phyloP scores from a whole-genome alignment of 2,888 invertebrate genomes.

The Plebejus melissa region DNA sequence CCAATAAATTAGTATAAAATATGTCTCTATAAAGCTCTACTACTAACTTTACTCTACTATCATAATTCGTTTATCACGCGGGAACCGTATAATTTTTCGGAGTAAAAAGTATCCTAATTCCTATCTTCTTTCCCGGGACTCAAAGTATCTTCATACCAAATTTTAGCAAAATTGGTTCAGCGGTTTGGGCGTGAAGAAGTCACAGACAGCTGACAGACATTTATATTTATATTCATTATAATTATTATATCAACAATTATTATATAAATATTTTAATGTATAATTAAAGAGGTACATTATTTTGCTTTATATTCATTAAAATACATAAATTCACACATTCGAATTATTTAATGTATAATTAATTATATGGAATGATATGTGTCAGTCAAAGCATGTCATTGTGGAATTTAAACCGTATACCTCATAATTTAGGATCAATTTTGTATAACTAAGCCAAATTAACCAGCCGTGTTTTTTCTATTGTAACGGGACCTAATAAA shows the following conservation, averaged over 20 bases:
- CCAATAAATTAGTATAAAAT: too few species aligned
- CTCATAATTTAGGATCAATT: neutral
- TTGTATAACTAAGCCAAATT: neutral
- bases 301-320: neutral
- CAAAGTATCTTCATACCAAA: too few species aligned
- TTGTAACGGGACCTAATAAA: neutral
- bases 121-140: too few species aligned
- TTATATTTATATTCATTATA: too few species aligned
- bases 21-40: too few species aligned
- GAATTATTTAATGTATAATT: conserved; percentile 5
- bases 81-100: too few species aligned
- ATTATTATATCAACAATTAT: neutral
- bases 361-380: neutral
- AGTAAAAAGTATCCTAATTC: too few species aligned
- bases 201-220: too few species aligned
- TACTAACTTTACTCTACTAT: too few species aligned
- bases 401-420: neutral
- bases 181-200: too few species aligned
- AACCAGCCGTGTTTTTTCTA: neutral
- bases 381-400: neutral
- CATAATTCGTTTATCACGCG: too few species aligned
- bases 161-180: too few species aligned
- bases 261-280: neutral
- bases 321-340: neutral
- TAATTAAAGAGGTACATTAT: neutral